Evolutionary conservation across 2,888 invertebrate genomes (phyloP), one percentile per base, ranked within the genome.

Genomic region (Beris chalybata): DNA sequence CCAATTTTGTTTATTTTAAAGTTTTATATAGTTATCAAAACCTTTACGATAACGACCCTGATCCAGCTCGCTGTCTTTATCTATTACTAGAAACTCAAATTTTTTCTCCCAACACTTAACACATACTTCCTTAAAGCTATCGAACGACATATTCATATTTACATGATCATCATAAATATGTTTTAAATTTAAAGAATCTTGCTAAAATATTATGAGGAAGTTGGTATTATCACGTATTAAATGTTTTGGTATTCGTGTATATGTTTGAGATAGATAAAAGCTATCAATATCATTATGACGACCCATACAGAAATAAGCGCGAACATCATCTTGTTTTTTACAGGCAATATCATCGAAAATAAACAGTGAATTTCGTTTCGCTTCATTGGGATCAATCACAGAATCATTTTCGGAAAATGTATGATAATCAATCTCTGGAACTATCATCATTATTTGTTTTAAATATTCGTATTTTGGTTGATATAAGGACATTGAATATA

Each of bases 281-380:
- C 72, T 70, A 66, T 78, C 78, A 12, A 78, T 72, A 31, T 22
- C 38, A 5, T 71, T 73, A 70, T 78, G 77, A 22, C 77, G 71
- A 5, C 76, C 74, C 72, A 76, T 74, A 71, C 74, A 72, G 67
- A 76, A 78, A 69, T 72, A 76, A 6, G 68, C 61, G 66, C 73
- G 67, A n/a, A 78, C 74, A 45, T 70, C 71, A 52, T 73, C 68
- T 67, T 76, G 74, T 58, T 74, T 74, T 11, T 75, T 76, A 48
- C 75, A 76, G 15, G 74, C 74, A 22, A 79, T 74, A 73, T 79
- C 77, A 70, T 79, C 77, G 69, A 79, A 79, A 56, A 80, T 76
- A 67, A 79, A 73, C 22, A 52, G 30, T 22, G 6, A 52, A 29
- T 75, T 73, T 65, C 55, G 53, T 71, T 70, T 70, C 4, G 74